Conservation (phyloP, 2,888 invertebrate species). For the Ptilodon capucinus region DNA sequence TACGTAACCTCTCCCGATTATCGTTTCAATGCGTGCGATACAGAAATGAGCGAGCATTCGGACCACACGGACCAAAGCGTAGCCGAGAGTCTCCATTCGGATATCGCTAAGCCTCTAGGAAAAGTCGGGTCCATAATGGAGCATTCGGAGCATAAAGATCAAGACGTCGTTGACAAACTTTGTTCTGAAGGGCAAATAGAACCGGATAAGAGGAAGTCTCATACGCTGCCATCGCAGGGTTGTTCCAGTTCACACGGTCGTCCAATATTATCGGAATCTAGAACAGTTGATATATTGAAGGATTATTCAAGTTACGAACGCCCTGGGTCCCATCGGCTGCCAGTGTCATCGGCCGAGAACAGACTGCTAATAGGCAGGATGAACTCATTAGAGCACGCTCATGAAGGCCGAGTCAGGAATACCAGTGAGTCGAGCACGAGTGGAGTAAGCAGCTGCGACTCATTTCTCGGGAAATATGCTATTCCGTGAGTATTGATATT, state of each 20-base stretch:
- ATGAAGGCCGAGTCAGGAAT: slow-evolving; percentile 73
- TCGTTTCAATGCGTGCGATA: slow-evolving; percentile 59
- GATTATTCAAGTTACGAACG: slow-evolving; percentile 66
- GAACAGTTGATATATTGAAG: slow-evolving; percentile 84
- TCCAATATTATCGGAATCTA: slow-evolving; percentile 86
- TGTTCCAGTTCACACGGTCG: slow-evolving; percentile 82
- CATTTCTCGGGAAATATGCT: slow-evolving; percentile 84
- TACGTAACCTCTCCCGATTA: slow-evolving; percentile 62
- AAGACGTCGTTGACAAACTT: slow-evolving; percentile 61
- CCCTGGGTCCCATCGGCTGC: slow-evolving; percentile 46
- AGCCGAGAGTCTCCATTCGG: slow-evolving; percentile 69
- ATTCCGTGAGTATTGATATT: slow-evolving; percentile 72
- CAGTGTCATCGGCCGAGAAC: slow-evolving; percentile 51
- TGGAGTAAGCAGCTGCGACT: slow-evolving; percentile 92
- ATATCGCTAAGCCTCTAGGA: slow-evolving; percentile 46
- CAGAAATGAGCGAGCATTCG: slow-evolving; percentile 72
- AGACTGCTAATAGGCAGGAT: slow-evolving; percentile 60
- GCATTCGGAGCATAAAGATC: slow-evolving; percentile 41
- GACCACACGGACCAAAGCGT: slow-evolving; percentile 76
- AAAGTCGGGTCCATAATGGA: slow-evolving; percentile 50
- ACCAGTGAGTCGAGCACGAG: slow-evolving; percentile 90
- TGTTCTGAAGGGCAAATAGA: slow-evolving; percentile 44
- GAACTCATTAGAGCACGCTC: slow-evolving; percentile 68
- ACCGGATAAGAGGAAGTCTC: slow-evolving; percentile 69
- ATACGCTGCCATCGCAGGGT: slow-evolving; percentile 83